Evolutionary conservation across 2,888 invertebrate species (phyloP).

Genomic region (Julus scandinavius): DNA sequence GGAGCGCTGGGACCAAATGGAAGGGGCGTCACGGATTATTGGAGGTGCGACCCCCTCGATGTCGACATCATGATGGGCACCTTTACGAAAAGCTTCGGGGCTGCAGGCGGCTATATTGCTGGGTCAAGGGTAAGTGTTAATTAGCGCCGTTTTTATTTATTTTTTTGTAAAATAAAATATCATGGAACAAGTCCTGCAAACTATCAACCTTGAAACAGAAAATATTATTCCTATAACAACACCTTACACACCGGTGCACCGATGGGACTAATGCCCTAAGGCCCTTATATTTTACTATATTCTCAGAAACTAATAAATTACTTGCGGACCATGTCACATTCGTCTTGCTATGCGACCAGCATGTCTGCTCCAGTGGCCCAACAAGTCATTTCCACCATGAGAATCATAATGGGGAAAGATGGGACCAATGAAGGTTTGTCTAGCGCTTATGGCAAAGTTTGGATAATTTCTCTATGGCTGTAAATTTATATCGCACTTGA

Average conservation of each 20-base stretch:
- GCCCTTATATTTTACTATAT: not conserved
- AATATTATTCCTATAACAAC: too few relatives aligned
- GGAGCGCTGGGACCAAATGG: conserved; percentile 70
- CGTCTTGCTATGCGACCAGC: conserved; percentile 83
- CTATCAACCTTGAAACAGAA: too few relatives aligned
- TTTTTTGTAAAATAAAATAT: too few relatives aligned
- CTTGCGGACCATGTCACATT: conserved; percentile 83
- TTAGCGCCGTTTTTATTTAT: too few relatives aligned
- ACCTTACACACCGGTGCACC: too few relatives aligned
- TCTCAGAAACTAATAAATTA: conserved; percentile 77
- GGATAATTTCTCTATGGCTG: too few relatives aligned
- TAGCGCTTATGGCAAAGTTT: not conserved
- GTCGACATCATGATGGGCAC: conserved; percentile 72
- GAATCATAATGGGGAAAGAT: conserved; percentile 85
- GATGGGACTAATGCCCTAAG: not conserved
- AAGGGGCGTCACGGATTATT: conserved; percentile 70
- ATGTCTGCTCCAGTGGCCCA: conserved; percentile 92
- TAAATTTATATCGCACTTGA: too few relatives aligned
- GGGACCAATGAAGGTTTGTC: conserved; percentile 75
- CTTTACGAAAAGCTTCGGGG: conserved; percentile 71
- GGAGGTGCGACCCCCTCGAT: conserved; percentile 68
- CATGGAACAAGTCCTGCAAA: too few relatives aligned
- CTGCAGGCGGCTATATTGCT: conserved; percentile 70
- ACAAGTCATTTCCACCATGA: conserved; percentile 90
- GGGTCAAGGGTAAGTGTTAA: conserved; percentile 66